Base-by-base conservation (phyloP, 2,888 invertebrate species). In the Tipula lateralis region DNA sequence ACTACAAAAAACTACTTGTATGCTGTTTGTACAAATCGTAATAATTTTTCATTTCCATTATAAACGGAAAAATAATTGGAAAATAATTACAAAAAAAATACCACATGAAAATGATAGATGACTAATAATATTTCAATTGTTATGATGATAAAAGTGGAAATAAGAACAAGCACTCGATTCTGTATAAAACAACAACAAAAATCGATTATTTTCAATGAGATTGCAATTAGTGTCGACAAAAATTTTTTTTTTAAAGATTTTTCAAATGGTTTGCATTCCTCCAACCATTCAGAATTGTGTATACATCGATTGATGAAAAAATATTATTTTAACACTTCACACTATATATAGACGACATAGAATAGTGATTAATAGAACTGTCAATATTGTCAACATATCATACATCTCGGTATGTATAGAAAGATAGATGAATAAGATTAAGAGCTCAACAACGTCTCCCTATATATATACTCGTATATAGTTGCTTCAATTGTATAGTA, bases 121-220 rank as follows among this genome's bases (percentile, higher is more conserved):
- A 66, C 66, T 66, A 66, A 66, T 24, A 66, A 66, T 66, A 66
- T 66, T 66, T 66, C 24, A 66, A 66, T 66, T 66, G 39, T 12
- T 7, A 24, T 24, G 66, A 66, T 66, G 24, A 24, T 66, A 24
- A 16, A 32, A 39, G 39, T 39, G 13, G 39, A 44, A 44, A 32
- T 32, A 44, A 44, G 5, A 50, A 50, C 19, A 50, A 66, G 24
- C 19, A 66, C 12, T 2, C 1, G 9, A n/a, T 7, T n/a, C 44
- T 3, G 44, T n/a, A 44, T 44, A 44, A 16, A 16, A 44, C 44
- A 44, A 13, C 44, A 50, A 66, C 24, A 66, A 19, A 66, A 66
- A 66, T 66, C 66, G 66, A 66, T 66, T 66, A 66, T 66, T 66
- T 66, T 19, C 66, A 66, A 66, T 66, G 66, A 66, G 66, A 66